A percentile compares a stretch with the other conserved stretches of the same genome.
Evolutionary conservation across 2,797 vertebrate genomes (phyloP).

Genomic region (Squalus acanthias): DNA sequence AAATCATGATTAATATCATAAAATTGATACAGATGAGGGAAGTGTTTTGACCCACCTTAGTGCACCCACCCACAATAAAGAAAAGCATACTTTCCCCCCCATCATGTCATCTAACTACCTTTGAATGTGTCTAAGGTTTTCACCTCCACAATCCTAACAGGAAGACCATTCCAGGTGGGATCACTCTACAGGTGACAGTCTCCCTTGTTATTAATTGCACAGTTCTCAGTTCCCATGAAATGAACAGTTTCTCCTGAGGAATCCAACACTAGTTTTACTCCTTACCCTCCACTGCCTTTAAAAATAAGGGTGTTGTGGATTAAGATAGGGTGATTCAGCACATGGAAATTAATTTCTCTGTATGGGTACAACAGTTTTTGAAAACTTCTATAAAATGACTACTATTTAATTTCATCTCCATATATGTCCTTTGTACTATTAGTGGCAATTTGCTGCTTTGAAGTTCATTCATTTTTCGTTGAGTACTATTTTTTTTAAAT

Average conservation of each 20-base stretch:
- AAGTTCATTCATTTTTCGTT: neutral
- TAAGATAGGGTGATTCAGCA: neutral
- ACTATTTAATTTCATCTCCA: neutral
- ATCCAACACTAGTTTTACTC: neutral
- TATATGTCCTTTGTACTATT: neutral
- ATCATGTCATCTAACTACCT: neutral
- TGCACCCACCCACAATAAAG: neutral
- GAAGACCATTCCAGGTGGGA: neutral
- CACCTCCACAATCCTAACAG: neutral
- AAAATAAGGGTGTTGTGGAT: neutral
- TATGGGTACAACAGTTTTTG: neutral
- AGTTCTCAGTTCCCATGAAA: neutral
- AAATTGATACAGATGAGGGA: neutral
- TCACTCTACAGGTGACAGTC: neutral
- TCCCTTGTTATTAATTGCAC: neutral
- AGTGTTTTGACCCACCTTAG: neutral
- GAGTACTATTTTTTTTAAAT: neutral
- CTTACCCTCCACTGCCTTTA: neutral
- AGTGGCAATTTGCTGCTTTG: neutral
- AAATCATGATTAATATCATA: neutral
- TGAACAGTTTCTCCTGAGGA: neutral
- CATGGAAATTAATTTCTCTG: neutral
- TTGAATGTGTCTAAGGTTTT: no score
- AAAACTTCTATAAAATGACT: neutral
- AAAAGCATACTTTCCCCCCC: neutral